These are phyloP conservation scores for Periparus ater DNA, from an alignment of 2,797 vertebrate species.

Conservation along the genomic window DNA sequence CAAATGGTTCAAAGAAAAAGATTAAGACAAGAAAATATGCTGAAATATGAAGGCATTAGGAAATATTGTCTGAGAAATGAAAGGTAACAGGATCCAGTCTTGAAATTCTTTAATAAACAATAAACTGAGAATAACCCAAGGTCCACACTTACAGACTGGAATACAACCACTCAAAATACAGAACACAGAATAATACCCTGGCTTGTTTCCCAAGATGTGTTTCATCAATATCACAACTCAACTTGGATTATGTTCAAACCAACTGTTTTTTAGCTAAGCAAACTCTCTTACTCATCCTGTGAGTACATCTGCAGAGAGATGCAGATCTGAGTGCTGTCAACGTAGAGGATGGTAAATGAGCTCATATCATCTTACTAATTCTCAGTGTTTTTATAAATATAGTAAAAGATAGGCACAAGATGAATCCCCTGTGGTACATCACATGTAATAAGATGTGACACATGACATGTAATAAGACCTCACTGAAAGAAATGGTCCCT, in stretches of 20 bases:
- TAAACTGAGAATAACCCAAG: not conserved
- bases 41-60: not conserved
- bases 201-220: not conserved
- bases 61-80: not conserved
- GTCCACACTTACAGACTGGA: not conserved
- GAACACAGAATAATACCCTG: not conserved
- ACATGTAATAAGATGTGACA: not conserved
- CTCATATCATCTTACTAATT: not conserved
- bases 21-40: not conserved
- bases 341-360: not conserved
- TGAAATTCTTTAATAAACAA: not conserved
- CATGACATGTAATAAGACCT: not conserved
- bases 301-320: not conserved
- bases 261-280: not conserved
- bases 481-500: not conserved
- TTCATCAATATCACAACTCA: not conserved
- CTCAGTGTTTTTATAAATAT: not conserved
- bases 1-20: not conserved
- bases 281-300: not conserved
- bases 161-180: not conserved
- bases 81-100: not conserved
- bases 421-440: not conserved
- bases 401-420: not conserved
- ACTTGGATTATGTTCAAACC: not conserved
- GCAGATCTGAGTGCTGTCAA: not conserved